Conservation (phyloP, 1,140 invertebrate genomes). For the Lepidostoma basale region DNA sequence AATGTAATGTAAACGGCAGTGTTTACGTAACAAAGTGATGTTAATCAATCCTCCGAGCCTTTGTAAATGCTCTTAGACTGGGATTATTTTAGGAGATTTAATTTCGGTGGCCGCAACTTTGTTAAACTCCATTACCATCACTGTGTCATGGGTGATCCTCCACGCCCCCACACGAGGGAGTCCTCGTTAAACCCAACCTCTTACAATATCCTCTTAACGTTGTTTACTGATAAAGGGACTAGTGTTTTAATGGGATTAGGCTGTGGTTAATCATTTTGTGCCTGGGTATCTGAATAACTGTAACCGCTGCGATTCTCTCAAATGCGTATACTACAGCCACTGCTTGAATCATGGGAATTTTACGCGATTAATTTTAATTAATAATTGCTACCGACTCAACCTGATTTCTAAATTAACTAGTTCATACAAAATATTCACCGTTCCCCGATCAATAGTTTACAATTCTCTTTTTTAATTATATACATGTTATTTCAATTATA, state of each 20-base stretch:
- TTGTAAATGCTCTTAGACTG: neutral
- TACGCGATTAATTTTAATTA: too few species aligned
- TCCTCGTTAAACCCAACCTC: neutral
- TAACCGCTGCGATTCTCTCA: neutral
- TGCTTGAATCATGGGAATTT: too few species aligned
- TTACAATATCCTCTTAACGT: constrained; percentile 28
- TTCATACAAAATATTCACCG: too few species aligned
- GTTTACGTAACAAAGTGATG: constrained; percentile 1
- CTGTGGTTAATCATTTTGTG: constrained; percentile 23
- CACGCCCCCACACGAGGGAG: neutral
- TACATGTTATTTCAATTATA: too few species aligned
- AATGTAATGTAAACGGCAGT: too few species aligned
- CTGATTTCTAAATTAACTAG: too few species aligned
- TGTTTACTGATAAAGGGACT: constrained; percentile 30
- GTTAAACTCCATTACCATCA: constrained; percentile 27
- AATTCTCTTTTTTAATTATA: too few species aligned
- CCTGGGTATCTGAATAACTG: constrained; percentile 13
- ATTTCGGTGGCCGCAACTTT: constrained; percentile 20
- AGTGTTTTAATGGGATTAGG: constrained; percentile 29
- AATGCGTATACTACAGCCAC: too few species aligned
- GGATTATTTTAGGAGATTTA: constrained; percentile 20
- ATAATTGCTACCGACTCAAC: too few species aligned
- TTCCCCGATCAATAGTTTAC: too few species aligned
- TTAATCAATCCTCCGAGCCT: constrained; percentile 14
- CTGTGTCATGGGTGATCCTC: neutral